A percentile compares a stretch with the other conserved stretches of the same genome.
Evolutionary conservation across 1,140 invertebrate genomes (phyloP).

Genomic region (Tenebrio molitor): DNA sequence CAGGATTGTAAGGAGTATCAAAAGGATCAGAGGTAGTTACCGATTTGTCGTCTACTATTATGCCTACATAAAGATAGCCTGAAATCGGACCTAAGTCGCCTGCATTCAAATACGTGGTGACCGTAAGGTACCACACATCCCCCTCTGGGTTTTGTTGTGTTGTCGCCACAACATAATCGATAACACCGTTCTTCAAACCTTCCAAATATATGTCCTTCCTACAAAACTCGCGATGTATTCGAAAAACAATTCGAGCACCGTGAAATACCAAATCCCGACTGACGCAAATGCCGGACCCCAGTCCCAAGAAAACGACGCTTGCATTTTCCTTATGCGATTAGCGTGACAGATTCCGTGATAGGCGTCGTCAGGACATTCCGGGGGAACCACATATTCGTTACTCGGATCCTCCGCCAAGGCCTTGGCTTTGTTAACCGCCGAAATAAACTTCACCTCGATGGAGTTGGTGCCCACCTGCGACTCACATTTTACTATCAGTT

Average conservation of each 20-base stretch:
- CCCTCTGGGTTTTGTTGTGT: constrained; percentile 51
- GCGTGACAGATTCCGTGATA: constrained; percentile 95
- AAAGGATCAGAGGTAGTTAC: background rate
- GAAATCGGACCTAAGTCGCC: constrained; percentile 18
- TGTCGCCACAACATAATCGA: constrained; percentile 68
- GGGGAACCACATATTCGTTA: constrained; percentile 81
- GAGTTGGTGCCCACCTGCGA: constrained; percentile 73
- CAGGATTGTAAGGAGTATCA: too few species aligned
- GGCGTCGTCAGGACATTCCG: constrained; percentile 78
- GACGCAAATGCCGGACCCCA: constrained; percentile 98
- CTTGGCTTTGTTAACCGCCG: constrained; percentile 79
- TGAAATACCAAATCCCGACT: constrained; percentile 86
- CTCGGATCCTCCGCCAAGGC: constrained; percentile 69
- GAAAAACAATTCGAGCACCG: too few species aligned
- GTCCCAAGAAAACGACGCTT: constrained; percentile 97
- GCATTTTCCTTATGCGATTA: constrained; percentile 97
- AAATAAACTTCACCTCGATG: constrained; percentile 80
- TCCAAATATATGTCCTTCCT: constrained; percentile 72
- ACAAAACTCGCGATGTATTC: too few species aligned
- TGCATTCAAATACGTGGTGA: constrained; percentile 57
- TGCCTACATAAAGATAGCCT: background rate
- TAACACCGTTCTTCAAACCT: constrained; percentile 65
- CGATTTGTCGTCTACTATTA: background rate
- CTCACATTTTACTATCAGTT: background rate
- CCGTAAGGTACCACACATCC: constrained; percentile 67